phyloP scores from a whole-genome alignment of 2,888 invertebrate species.

The Nephrocerus scutellatus region DNA sequence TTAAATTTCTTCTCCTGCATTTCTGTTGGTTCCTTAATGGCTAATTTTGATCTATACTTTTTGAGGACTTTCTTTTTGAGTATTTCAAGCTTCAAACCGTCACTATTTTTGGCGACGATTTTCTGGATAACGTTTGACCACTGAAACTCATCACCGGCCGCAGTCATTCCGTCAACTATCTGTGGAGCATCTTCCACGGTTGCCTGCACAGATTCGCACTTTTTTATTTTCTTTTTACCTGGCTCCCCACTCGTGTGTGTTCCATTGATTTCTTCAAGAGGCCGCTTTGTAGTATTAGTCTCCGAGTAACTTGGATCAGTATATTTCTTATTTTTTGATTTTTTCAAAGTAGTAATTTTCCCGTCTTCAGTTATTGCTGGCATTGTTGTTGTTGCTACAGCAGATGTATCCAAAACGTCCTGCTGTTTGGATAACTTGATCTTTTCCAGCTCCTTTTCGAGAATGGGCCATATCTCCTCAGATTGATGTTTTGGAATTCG shows the following conservation, averaged over 20 bases:
- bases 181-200: neutral
- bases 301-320: conserved; percentile 9
- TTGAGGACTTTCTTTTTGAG: conserved; percentile 68
- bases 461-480: conserved; percentile 60
- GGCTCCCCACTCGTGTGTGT: neutral
- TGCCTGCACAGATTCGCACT: conserved; percentile 40
- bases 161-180: neutral
- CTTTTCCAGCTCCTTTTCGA: conserved; percentile 52
- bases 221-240: conserved; percentile 31
- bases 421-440: conserved; percentile 33
- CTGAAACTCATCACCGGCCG: conserved; percentile 32
- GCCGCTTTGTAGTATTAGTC: conserved; percentile 22
- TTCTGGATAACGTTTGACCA: conserved; percentile 31
- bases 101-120: conserved; percentile 45
- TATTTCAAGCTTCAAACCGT: conserved; percentile 64
- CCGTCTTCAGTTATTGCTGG: neutral
- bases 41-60: conserved; percentile 50
- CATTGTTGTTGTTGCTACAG: neutral
- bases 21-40: conserved; percentile 45
- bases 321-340: neutral
- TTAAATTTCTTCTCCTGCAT: conserved; percentile 55
- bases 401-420: conserved; percentile 17
- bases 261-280: conserved; percentile 10
- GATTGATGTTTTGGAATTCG: conserved; percentile 55
- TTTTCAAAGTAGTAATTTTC: neutral